Conservation (phyloP, 2,797 vertebrate genomes). For the Brotogeris chrysoptera region DNA sequence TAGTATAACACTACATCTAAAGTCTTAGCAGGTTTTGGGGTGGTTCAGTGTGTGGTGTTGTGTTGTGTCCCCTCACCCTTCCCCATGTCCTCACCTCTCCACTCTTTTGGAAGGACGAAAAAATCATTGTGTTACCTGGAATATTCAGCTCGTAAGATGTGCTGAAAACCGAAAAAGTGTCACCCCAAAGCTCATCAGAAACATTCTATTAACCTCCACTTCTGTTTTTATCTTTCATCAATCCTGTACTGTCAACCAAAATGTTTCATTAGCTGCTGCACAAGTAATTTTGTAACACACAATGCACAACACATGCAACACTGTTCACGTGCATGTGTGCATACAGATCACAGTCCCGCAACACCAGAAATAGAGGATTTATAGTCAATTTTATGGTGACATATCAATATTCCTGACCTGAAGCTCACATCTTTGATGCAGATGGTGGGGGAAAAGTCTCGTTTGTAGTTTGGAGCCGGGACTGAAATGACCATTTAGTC, state of each 20-base stretch:
- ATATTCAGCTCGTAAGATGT: neutral
- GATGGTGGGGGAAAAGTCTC: neutral
- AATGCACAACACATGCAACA: neutral
- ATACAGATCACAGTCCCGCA: neutral
- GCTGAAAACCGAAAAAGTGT: neutral
- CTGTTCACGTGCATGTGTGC: neutral
- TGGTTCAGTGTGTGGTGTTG: neutral
- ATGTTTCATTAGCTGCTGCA: neutral
- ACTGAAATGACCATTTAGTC: neutral
- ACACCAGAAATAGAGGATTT: neutral
- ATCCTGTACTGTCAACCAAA: neutral
- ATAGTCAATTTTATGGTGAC: neutral
- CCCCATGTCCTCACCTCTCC: neutral
- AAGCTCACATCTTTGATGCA: neutral
- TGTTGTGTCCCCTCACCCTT: neutral
- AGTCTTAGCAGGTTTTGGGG: neutral
- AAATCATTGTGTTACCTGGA: neutral
- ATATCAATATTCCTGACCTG: neutral
- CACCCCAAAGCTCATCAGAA: neutral
- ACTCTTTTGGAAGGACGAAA: neutral
- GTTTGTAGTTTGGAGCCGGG: neutral
- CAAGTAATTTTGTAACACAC: neutral
- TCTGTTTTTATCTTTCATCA: neutral
- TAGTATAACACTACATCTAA: neutral
- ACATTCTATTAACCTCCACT: neutral